Conservation (phyloP, 2,797 vertebrate genomes). For the Coilia nasus region DNA sequence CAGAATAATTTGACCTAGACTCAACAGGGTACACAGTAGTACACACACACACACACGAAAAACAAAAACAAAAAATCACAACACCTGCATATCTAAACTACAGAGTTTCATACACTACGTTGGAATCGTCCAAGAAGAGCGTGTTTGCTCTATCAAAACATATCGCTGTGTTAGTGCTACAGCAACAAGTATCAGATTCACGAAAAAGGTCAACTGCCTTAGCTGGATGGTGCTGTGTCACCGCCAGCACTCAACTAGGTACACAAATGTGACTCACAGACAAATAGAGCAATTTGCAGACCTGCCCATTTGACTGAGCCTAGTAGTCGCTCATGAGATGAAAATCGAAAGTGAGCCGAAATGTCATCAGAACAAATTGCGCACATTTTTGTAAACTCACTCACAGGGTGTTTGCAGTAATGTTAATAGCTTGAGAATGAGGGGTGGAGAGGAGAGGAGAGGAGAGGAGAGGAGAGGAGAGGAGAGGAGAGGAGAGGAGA, state of each 20-base stretch:
- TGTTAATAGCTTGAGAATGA: background rate
- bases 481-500: slow-evolving; percentile 24
- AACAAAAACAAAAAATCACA: background rate
- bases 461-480: slow-evolving; percentile 37
- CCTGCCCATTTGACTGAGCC: background rate
- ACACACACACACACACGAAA: background rate
- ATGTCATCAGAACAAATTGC: background rate
- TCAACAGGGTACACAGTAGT: slow-evolving; percentile 37
- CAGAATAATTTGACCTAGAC: slow-evolving; percentile 17
- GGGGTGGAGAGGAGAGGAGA: background rate
- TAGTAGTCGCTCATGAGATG: background rate
- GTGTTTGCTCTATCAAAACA: background rate
- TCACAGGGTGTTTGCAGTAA: background rate
- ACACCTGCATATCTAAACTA: slow-evolving; percentile 6
- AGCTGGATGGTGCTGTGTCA: background rate
- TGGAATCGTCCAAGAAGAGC: background rate
- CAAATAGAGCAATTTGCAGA: background rate
- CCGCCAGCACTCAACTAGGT: background rate
- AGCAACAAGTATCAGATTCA: background rate
- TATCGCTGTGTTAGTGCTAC: background rate
- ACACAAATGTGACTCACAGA: background rate
- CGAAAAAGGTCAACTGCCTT: background rate
- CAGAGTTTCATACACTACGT: background rate
- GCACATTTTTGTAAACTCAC: background rate
- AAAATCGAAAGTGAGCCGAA: background rate